phyloP scores from a whole-genome alignment of 2,888 invertebrate genomes.

The Coremacera marginata region DNA sequence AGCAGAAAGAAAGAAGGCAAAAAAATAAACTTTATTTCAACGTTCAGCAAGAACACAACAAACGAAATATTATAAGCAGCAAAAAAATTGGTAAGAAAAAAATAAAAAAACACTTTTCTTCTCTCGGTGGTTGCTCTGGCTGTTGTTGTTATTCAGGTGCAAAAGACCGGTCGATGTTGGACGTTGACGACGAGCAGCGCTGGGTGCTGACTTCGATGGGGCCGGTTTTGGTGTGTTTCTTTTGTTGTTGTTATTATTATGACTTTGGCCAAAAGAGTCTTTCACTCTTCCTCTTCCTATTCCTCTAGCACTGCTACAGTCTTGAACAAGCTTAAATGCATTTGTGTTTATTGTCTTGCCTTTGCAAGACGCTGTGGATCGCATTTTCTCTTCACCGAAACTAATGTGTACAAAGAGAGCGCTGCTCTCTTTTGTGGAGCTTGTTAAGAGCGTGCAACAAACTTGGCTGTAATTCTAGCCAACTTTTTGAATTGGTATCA shows the following conservation, averaged over 20 bases:
- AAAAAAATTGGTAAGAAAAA: constrained; percentile 15
- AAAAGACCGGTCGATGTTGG: constrained; percentile 41
- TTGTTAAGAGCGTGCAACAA: background rate
- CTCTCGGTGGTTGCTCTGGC: background rate
- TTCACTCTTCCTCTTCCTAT: background rate
- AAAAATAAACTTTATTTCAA: background rate
- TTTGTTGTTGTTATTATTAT: background rate
- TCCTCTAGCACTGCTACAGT: background rate
- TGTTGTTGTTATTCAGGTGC: constrained; percentile 27
- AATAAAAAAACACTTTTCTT: background rate
- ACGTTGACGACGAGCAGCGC: too few species aligned
- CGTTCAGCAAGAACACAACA: background rate
- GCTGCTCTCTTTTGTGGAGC: background rate
- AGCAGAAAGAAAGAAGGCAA: background rate
- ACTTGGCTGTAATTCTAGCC: background rate
- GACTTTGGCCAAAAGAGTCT: background rate
- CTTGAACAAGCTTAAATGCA: too few species aligned
- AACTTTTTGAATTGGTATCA: background rate
- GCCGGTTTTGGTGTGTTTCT: constrained; percentile 20
- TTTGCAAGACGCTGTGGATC: background rate
- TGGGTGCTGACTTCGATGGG: constrained; percentile 17
- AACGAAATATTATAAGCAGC: constrained; percentile 8
- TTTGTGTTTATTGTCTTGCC: too few species aligned
- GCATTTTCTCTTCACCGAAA: background rate
- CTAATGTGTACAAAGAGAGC: background rate